Conservation (phyloP, 2,797 vertebrate species). For the Xenops minutus region DNA sequence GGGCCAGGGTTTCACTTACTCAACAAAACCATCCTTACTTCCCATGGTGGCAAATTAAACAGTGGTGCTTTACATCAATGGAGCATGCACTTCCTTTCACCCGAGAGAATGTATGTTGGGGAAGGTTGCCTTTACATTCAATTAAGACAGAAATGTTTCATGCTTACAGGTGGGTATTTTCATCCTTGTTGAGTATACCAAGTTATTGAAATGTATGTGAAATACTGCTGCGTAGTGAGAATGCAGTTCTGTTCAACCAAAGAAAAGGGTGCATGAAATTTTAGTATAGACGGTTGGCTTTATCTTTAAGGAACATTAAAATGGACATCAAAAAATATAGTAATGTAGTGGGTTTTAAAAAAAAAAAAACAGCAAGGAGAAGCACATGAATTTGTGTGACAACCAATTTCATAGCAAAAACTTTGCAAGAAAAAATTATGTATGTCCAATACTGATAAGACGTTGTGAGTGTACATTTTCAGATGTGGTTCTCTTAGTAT, state of each 20-base stretch:
- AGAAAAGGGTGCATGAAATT: slow-evolving; percentile 77
- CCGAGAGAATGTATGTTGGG: slow-evolving; percentile 28
- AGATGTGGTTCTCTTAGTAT: slow-evolving; percentile 75
- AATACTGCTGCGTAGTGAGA: slow-evolving; percentile 62
- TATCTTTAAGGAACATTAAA: slow-evolving; percentile 82
- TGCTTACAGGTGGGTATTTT: slow-evolving; percentile 69
- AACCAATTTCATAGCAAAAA: slow-evolving; percentile 78
- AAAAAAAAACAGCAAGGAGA: slow-evolving; percentile 48
- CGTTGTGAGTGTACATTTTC: slow-evolving; percentile 70
- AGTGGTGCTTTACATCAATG: not conserved
- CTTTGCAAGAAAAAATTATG: slow-evolving; percentile 74
- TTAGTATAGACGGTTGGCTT: slow-evolving; percentile 67
- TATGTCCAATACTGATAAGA: slow-evolving; percentile 80
- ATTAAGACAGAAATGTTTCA: slow-evolving; percentile 60
- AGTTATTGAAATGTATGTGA: slow-evolving; percentile 71
- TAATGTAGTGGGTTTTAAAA: slow-evolving; percentile 56
- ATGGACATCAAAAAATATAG: slow-evolving; percentile 77
- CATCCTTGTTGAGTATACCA: slow-evolving; percentile 64
- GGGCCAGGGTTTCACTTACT: not conserved
- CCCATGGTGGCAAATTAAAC: not conserved
- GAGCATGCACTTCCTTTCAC: not conserved
- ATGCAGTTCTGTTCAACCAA: slow-evolving; percentile 67
- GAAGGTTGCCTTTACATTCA: slow-evolving; percentile 67
- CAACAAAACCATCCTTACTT: not conserved
- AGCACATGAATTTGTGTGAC: slow-evolving; percentile 71